Evolutionary conservation across 30 jellyfish, hydroid and myxozoan genomes (phyloP), one percentile per base, ranked within the genome.

Genomic region (Chrysaora quinquecirrha): DNA sequence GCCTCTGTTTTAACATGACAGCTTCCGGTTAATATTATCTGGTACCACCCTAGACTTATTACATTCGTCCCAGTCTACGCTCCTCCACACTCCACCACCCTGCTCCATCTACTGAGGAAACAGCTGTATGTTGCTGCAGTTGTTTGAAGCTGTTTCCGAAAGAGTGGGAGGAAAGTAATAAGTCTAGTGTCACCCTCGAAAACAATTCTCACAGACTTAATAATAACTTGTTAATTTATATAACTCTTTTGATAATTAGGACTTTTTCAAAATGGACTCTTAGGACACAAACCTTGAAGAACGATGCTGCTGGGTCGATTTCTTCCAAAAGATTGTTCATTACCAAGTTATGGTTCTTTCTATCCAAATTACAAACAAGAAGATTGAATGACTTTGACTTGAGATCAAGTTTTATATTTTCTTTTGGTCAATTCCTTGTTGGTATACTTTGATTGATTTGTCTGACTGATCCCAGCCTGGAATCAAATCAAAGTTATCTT

Each of bases 391-490:
- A 93, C 14, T 68, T 82, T 23, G 64, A 30, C 43, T 76, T 81
- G 4, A 75, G 52, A 31, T 87, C 96, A 18, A 88, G 73, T n/a
- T 64, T 24, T 31, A 93, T 79, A 60, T 74, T 88, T 23, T 93
- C 98, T 48, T 80, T 64, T 34, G 96, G 82, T 87, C 97, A 30
- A 81, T 82, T 50, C 89, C 94, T 66, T 58, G 64, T 20, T 86
- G 88, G 67, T 93, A 93, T 34, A 93, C 35, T 74, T 87, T 93
- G 7, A 93, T 88, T 23, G 76, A 56, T 65, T 81, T 75, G 20
- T 68, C 67, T 4, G 89, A 66, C 75, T 93, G 96, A 75, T 87
- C 98, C 96, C 95, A 93, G 19, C 98, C 98, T 93, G 61, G 33
- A 34, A 71, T n/a, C n/a, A n/a, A n/a, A n/a, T n/a, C n/a, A n/a